phyloP scores from a whole-genome alignment of 1,140 invertebrate species.

The Heliconius congener region DNA sequence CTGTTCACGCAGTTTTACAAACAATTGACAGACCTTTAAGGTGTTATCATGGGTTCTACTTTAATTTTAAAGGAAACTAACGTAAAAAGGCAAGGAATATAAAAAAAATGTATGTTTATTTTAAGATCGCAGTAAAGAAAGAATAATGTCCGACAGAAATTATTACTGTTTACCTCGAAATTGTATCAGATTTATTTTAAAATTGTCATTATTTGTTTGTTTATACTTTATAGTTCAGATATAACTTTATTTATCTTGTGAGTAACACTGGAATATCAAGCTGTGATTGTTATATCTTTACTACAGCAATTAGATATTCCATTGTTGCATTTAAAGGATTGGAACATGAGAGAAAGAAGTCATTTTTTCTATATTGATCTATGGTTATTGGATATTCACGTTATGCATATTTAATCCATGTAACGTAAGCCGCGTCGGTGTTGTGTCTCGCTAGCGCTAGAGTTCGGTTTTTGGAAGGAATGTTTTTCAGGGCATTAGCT shows the following conservation, averaged over 20 bases:
- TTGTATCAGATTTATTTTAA: neutral
- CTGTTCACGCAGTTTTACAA: neutral
- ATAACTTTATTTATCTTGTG: neutral
- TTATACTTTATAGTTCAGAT: neutral
- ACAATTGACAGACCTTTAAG: neutral
- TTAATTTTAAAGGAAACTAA: slow-evolving; percentile 3
- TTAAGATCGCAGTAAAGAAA: neutral
- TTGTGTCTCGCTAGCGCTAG: slow-evolving; percentile 19
- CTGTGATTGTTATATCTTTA: neutral
- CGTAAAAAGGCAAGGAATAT: neutral
- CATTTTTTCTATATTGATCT: slow-evolving; percentile 12
- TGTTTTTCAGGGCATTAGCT: slow-evolving; percentile 13
- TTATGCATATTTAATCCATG: slow-evolving; percentile 29
- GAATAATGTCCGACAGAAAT: slow-evolving; percentile 3
- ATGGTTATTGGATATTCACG: neutral
- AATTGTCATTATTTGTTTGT: neutral
- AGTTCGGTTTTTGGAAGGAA: neutral
- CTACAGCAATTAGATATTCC: neutral
- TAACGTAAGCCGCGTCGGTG: slow-evolving; percentile 19
- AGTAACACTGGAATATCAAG: slow-evolving; percentile 8
- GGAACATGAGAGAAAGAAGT: slow-evolving; percentile 30
- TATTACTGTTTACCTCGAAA: neutral
- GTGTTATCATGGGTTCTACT: neutral
- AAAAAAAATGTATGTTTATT: slow-evolving; percentile 1
- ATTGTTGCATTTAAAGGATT: slow-evolving; percentile 14